Conservation (phyloP, 2,797 vertebrate genomes). For the Pogoniulus pusillus region DNA sequence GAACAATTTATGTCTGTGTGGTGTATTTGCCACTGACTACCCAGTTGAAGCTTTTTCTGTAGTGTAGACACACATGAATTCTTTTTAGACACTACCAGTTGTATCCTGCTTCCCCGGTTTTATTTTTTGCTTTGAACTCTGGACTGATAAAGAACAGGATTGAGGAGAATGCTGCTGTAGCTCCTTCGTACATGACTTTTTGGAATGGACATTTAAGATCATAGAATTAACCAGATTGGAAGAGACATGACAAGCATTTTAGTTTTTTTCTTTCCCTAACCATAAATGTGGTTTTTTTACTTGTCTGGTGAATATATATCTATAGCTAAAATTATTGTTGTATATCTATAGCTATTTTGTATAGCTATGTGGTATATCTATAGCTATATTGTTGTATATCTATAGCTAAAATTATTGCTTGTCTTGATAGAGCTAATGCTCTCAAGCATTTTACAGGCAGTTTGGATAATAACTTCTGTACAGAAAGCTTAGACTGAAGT, state of each 20-base stretch:
- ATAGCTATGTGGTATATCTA: too few relatives aligned
- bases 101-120: neutral
- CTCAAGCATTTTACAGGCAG: neutral
- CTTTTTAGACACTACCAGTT: neutral
- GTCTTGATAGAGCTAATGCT: neutral
- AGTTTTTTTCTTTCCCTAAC: neutral
- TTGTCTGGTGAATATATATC: neutral
- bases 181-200: neutral
- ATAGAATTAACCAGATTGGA: too few relatives aligned
- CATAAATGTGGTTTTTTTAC: neutral
- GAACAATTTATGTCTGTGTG: neutral
- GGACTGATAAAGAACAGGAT: neutral
- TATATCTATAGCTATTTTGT: too few relatives aligned
- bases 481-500: neutral
- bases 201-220: neutral
- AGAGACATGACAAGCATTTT: neutral
- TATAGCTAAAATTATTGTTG: neutral
- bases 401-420: neutral
- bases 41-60: neutral
- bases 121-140: neutral
- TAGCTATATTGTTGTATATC: neutral
- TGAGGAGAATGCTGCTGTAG: neutral
- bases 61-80: neutral
- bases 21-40: neutral
- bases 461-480: neutral